Percentiles rank a stretch among this genome's conserved stretches.
These are phyloP conservation scores for Actinopyga echinites DNA, from an alignment of 53 echinoderm and acorn worm genomes.

Conservation along the genomic window DNA sequence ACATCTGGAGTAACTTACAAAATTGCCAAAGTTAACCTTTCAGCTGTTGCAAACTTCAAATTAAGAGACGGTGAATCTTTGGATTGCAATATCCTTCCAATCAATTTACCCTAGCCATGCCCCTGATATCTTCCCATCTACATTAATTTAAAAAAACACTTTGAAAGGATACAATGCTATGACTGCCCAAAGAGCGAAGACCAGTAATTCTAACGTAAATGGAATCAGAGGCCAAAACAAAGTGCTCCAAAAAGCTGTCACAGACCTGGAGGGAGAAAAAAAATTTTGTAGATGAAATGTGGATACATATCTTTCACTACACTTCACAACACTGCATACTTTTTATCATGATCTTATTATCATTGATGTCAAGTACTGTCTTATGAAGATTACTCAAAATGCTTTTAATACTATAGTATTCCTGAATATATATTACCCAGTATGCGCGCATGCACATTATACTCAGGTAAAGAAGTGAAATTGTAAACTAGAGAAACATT, in stretches of 20 bases:
- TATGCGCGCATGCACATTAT: no score
- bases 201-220: slow-evolving; percentile 58
- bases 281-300: neutral
- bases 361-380: neutral
- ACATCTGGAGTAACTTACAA: no score
- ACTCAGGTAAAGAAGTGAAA: no score
- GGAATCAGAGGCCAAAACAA: slow-evolving; percentile 91
- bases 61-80: no score
- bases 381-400: neutral
- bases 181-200: slow-evolving; percentile 65
- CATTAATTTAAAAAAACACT: no score
- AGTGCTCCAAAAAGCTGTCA: slow-evolving; percentile 49
- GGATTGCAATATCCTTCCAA: no score
- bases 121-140: no score
- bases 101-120: no score
- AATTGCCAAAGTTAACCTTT: no score
- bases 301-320: neutral
- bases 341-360: neutral
- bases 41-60: no score
- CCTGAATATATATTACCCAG: neutral
- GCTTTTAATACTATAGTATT: neutral
- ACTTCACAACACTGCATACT: neutral
- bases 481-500: no score
- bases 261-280: neutral
- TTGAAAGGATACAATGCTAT: slow-evolving; percentile 71